These are phyloP conservation scores for Erpetoichthys calabaricus DNA, from an alignment of 2,797 vertebrate species.

Conservation along the genomic window DNA sequence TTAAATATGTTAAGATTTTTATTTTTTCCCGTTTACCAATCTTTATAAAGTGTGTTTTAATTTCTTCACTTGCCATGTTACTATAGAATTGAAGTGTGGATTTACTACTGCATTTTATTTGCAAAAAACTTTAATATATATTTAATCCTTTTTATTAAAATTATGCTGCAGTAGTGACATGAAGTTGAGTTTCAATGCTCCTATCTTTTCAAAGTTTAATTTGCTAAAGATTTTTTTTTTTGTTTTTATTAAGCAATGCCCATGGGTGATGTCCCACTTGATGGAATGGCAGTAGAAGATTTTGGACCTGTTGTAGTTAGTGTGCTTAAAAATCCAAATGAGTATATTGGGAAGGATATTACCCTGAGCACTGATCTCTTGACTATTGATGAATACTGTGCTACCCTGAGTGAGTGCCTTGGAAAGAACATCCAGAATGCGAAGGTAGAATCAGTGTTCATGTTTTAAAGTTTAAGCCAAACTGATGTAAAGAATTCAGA, in stretches of 20 bases:
- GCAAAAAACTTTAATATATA: too few species aligned
- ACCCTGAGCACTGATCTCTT: constrained; percentile 9
- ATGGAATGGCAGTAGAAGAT: constrained; percentile 6
- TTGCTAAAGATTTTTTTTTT: background rate
- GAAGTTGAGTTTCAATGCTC: background rate
- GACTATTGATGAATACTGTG: constrained; percentile 2
- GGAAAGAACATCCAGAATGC: constrained; percentile 4
- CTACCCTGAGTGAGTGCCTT: constrained; percentile 1
- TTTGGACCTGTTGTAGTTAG: constrained; percentile 1
- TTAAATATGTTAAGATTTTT: too few species aligned
- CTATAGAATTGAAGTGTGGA: too few species aligned
- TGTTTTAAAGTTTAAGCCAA: background rate
- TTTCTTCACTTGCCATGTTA: too few species aligned
- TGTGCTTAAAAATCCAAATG: constrained; percentile 5
- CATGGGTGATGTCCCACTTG: constrained; percentile 3
- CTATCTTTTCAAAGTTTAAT: background rate
- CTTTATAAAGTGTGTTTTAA: too few species aligned
- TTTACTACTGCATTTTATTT: too few species aligned
- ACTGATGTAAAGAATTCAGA: too few species aligned
- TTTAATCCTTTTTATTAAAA: too few species aligned
- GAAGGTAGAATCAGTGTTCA: constrained; percentile 1
- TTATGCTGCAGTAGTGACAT: background rate
- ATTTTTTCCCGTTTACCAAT: too few species aligned
- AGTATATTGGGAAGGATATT: constrained; percentile 5
- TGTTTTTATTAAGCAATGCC: constrained; percentile 1